Percentiles rank a stretch among this genome's conserved stretches.
Evolutionary conservation across 2,113 vertebrate species (phyloP).

Genomic region (Ageneiosus marmoratus): DNA sequence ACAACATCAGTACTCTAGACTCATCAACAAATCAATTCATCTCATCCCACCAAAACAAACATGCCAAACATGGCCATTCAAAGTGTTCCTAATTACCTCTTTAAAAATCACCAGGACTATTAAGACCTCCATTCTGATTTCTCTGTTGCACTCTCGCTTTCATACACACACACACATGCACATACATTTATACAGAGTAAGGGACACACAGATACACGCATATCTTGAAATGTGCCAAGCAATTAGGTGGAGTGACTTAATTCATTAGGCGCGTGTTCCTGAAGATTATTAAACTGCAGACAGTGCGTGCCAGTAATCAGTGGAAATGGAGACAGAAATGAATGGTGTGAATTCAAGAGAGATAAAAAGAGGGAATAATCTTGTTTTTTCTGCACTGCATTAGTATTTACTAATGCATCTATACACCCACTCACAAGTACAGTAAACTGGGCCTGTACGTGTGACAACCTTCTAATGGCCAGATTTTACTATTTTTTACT

Average conservation of each 20-base stretch:
- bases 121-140: slow-evolving; percentile 62
- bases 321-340: slow-evolving; percentile 45
- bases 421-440: background rate
- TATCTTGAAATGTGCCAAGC: slow-evolving; percentile 70
- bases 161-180: slow-evolving; percentile 36
- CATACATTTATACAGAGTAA: slow-evolving; percentile 1
- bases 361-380: slow-evolving; percentile 58
- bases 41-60: slow-evolving; percentile 66
- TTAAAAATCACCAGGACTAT: slow-evolving; percentile 68
- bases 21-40: slow-evolving; percentile 56
- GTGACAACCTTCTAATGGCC: no score
- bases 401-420: background rate
- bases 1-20: background rate
- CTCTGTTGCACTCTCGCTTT: background rate
- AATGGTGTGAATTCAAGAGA: slow-evolving; percentile 50
- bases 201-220: slow-evolving; percentile 34
- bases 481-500: background rate
- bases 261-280: slow-evolving; percentile 70
- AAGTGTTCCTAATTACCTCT: slow-evolving; percentile 70
- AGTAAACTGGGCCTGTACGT: background rate
- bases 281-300: slow-evolving; percentile 75
- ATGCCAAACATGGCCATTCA: slow-evolving; percentile 57
- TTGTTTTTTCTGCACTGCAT: background rate
- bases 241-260: slow-evolving; percentile 75
- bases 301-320: slow-evolving; percentile 61